Base-by-base conservation (phyloP, 2,113 vertebrate species). In the Sclerurus mexicanus region DNA sequence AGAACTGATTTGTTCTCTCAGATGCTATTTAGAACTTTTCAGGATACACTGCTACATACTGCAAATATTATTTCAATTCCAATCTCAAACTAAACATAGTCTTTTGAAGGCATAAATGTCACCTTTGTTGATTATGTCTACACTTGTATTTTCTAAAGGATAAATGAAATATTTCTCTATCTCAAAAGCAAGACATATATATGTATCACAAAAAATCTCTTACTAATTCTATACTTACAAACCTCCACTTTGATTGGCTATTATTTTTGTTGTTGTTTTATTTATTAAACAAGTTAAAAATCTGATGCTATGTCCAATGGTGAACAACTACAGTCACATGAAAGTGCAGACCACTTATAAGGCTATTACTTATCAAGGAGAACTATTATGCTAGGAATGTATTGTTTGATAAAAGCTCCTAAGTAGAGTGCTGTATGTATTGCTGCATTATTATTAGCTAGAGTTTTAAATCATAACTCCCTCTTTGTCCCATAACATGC, bases 41-140 rank as follows among this genome's bases (percentile, higher is more conserved):
- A 90, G 92, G 79, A 85, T 86, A 64, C 60, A 73, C 56, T 89
- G 63, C n/a, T 58, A 79, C 69, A 89, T 92, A 87, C 63, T n/a
- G 14, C 46, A 96, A 90, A 92, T 92, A 97, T 75, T 94, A 79
- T 75, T 27, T 93, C 71, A 96, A 96, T 97, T 77, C 37, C 88
- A 96, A 30, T 88, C 69, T 91, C 53, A 94, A 84, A 28, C 85
- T 44, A 95, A 95, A 74, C 42, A 52, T 16, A 87, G 6, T 85
- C 46, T 87, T 96, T 96, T 84, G 23, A 93, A 95, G 76, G 75
- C 31, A 37, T 30, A 68, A 81, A 96, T 86, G 4, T 37, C 9
- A 56, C 17, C 39, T 9, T 42, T 85, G 37, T 22, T 78, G 49
- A 86, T 83, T 80, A 55, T 58, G 53, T 75, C 92, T 60, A 92